phyloP scores from a whole-genome alignment of 2,113 vertebrate genomes.

The Anser cygnoides region DNA sequence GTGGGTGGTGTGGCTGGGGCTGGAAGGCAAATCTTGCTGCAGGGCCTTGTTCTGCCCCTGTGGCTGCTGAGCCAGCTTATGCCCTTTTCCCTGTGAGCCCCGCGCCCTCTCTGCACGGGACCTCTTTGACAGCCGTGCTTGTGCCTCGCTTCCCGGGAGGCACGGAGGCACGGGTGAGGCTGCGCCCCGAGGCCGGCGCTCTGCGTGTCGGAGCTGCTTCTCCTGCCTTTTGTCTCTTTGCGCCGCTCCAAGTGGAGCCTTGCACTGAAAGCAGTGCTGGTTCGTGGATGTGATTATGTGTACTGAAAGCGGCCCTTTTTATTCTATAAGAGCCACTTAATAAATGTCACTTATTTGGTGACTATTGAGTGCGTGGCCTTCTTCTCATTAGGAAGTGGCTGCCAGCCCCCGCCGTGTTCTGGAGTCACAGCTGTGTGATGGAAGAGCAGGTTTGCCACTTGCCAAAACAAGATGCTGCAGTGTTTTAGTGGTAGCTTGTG shows the following conservation, averaged over 20 bases:
- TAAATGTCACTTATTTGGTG: slow-evolving; percentile 43
- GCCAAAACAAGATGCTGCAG: not conserved
- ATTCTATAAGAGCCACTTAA: slow-evolving; percentile 35
- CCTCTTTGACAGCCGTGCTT: not conserved
- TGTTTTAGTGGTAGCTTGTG: not conserved
- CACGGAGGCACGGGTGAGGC: not conserved
- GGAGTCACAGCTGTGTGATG: not conserved
- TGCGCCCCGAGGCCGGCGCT: not conserved
- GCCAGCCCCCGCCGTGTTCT: not conserved
- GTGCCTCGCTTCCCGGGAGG: not conserved
- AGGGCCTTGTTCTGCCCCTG: not conserved
- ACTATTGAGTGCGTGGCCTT: not conserved
- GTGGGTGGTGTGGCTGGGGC: not conserved
- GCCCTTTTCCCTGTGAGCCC: not conserved
- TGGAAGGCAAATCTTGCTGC: not conserved
- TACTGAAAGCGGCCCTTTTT: slow-evolving; percentile 9
- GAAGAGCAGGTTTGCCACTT: not conserved
- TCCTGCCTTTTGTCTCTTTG: not conserved
- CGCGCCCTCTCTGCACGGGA: not conserved
- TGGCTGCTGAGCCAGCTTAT: not conserved
- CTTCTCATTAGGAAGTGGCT: not conserved
- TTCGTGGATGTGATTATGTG: not conserved
- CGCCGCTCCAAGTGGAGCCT: not conserved
- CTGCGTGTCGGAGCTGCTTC: not conserved
- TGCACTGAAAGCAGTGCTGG: slow-evolving; percentile 14